A percentile compares a stretch with the other conserved stretches of the same genome.
These are phyloP conservation scores for Dendronephthya gigantea DNA, from an alignment of 64 coral and sea anemone genomes.

Conservation along the genomic window DNA sequence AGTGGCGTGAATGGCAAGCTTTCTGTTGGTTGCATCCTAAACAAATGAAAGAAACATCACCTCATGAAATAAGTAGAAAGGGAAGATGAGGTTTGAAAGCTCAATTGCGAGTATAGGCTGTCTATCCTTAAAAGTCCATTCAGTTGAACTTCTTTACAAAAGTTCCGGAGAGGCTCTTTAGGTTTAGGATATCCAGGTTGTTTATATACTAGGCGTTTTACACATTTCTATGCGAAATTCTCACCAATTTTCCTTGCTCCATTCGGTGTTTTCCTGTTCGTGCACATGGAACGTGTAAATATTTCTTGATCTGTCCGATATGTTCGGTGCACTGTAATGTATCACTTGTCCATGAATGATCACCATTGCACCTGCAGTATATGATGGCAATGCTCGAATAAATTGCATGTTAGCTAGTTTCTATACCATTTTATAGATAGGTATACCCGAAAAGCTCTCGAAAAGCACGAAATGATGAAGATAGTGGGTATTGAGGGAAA, in stretches of 20 bases:
- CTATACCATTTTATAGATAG: too few species aligned
- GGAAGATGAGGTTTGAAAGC: not conserved
- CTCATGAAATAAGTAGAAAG: not conserved
- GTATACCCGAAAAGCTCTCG: too few species aligned
- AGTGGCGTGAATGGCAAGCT: not conserved
- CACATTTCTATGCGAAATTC: too few species aligned
- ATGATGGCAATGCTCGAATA: not conserved
- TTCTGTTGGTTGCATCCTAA: not conserved
- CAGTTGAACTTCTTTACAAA: too few species aligned
- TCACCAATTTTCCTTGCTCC: constrained; percentile 83
- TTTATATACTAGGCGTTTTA: too few species aligned
- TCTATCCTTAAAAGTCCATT: too few species aligned
- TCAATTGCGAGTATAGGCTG: not conserved
- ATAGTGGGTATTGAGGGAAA: too few species aligned
- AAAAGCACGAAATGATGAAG: too few species aligned
- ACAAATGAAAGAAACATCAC: not conserved
- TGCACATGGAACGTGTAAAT: constrained; percentile 85
- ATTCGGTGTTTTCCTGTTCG: constrained; percentile 84
- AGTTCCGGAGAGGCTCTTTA: too few species aligned
- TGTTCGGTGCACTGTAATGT: constrained; percentile 72
- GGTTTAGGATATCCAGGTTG: too few species aligned
- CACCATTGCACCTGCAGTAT: constrained; percentile 67
- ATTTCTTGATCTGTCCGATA: constrained; percentile 71
- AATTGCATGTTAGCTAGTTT: too few species aligned
- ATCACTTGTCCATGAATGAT: constrained; percentile 88